phyloP scores from a whole-genome alignment of 64 coral and sea anemone genomes.

The Montipora cactus region DNA sequence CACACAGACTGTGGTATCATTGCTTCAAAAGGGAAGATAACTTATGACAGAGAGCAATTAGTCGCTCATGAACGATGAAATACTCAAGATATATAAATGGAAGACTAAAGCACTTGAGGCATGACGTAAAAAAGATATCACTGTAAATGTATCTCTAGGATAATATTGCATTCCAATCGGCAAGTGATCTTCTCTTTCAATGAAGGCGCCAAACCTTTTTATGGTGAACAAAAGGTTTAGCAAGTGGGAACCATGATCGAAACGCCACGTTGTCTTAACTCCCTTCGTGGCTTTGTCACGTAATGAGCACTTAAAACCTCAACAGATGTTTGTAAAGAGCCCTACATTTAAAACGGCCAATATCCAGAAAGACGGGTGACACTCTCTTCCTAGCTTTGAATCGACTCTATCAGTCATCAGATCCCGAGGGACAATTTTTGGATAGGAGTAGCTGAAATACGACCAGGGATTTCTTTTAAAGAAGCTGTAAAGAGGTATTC shows the following conservation, averaged over 20 bases:
- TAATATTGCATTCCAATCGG: constrained; percentile 8
- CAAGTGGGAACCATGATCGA: neutral
- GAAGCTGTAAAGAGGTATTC: neutral
- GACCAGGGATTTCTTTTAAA: neutral
- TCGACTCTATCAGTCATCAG: neutral
- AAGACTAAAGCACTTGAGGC: neutral
- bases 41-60: neutral
- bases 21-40: neutral
- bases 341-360: neutral
- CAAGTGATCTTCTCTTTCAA: neutral
- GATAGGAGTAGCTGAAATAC: neutral
- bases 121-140: neutral
- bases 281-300: constrained; percentile 1
- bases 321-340: constrained; percentile 45
- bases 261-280: constrained; percentile 39
- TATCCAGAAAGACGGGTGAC: neutral
- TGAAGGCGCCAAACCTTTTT: neutral
- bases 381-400: neutral
- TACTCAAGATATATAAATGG: neutral
- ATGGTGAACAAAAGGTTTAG: constrained; percentile 1
- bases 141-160: neutral
- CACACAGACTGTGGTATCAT: neutral
- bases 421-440: neutral
- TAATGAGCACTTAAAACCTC: neutral
- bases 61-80: neutral